Base-by-base conservation (phyloP, 1,140 invertebrate species). In the Coelopa frigida region DNA sequence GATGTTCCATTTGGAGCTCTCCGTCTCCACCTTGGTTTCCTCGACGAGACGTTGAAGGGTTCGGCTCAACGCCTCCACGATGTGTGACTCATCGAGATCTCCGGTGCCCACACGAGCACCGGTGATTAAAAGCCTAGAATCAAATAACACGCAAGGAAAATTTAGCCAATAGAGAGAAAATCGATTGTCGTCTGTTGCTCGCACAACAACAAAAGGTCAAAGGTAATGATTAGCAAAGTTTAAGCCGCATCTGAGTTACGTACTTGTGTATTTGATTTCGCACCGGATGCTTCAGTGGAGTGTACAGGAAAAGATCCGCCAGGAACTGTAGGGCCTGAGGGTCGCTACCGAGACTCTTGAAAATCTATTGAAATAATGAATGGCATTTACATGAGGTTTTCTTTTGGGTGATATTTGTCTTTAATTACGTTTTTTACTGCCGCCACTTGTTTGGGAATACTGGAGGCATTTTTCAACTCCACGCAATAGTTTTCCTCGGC, bases 221-320 rank as follows among this genome's bases (percentile, higher is more conserved):
- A 24, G 22, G 3, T n/a, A n/a, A 22, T 8, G 12, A 10, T 36
- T 36, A 17, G 7, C 15, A 8, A 10, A 17, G 12, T 36, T 36
- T 10, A 17, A 36, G 18, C 15, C 7, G 33, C 33, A 36, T 36
- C 35, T 5, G 5, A n/a, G 12, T 21, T 26, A 49, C 47, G 46
- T 46, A 52, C 51, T 49, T 52, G 17, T 44, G 15, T 18, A 52
- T 52, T 39, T 52, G 51, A 46, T 52, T 52, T 11, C 51, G 37
- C 18, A 52, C 47, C 4, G 51, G 51, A 39, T 52, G 51, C 39
- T 49, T 52, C 5, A 52, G 37, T 2, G 51, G 51, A 27, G 42
- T 42, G 29, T 46, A 22, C 22, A 52, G 46, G n/a, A 21, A 49
- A 4, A 52, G 21, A 29, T 52, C 51, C 8, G 47, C 24, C 11